Evolutionary conservation across 2,797 vertebrate species (phyloP), one percentile per base, ranked within the genome.

Genomic region (Pachyuromys duprasi): DNA sequence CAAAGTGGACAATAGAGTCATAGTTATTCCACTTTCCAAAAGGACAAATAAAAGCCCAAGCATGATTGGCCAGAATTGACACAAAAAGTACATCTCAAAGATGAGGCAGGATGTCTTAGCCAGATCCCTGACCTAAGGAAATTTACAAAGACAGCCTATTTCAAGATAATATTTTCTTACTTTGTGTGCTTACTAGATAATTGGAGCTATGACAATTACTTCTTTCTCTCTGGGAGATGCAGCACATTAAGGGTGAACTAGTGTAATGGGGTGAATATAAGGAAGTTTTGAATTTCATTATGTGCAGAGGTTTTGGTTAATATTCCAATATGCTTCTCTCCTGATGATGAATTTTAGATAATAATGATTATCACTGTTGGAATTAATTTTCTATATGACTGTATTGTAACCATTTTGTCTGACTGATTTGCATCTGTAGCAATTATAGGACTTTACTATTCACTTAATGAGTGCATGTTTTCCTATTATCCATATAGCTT

Each of bases 301-400:
- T 63, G 45, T 86, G 57, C 24, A 75, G 18, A 87, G 45, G 69
- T 79, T 62, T 95, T 90, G 36, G 55, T 62, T 39, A 95, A 89
- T 97, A 95, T 81, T 82, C 39, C 45, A 95, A 53, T 36, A 79
- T 79, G 17, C 55, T 65, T 95, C 53, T 96, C 18, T 78, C 45
- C 17, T 95, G 31, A 90, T 96, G 91, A 95, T 22, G 22, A 0
- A 92, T 97, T 96, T 95, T 57, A 90, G 89, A 94, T 95, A 96
- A 95, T 90, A 93, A 86, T 93, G 84, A 94, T 95, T 88, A 95
- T 96, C 80, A 22, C 86, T 91, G 92, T 91, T 95, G 80, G 72
- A 96, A 95, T 95, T 97, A 97, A 97, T 95, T 98, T 97, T 96
- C 94, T 90, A 31, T 96, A 94, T 96, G 87, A 94, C 79, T 95